Base-by-base conservation (phyloP, 2,113 vertebrate genomes). In the Entelurus aequoreus region DNA sequence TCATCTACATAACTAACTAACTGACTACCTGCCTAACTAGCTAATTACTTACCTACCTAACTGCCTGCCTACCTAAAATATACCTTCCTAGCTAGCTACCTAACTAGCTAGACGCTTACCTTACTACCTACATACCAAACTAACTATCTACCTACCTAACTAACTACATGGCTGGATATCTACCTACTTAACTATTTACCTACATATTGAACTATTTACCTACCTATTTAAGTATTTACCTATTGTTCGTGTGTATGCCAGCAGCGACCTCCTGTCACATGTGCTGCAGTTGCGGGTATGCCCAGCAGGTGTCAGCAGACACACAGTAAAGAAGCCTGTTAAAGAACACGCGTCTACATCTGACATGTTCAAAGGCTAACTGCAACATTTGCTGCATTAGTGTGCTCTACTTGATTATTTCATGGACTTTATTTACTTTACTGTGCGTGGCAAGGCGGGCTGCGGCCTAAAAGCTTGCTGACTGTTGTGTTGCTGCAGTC, bases 261-360 rank as follows among this genome's bases (percentile, higher is more conserved):
- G 28, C 16, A 4, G 2, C 8, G n/a, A n/a, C 7, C 50, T 51
- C 50, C 7, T 4, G 12, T 1, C 11, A 8, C 12, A 19, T 19
- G 13, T 1, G 12, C 42, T 64, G 71, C 62, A 69, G 60, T 62
- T 38, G 0, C 42, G 8, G 15, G 0, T 28, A 0, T 8, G n/a
- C 28, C 74, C 72, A 59, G 66, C 21, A 62, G 77, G 13, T 51
- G 74, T 0, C 70, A 74, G 60, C 53, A 76, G 21, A 64, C 12
- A 55, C 65, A 54, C 40, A 61, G 19, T 47, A 7, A 66, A 28
- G 11, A 51, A 6, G 28, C 28, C 28, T 19, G 19, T 19, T 19
- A 19, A 19, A 19, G 19, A 19, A 19, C 19, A 19, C 19, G 19
- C 19, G 19, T 19, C 19, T 28, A 1, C 28, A 28, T 28, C 28